These are phyloP conservation scores for Hoplostethus atlanticus DNA, from an alignment of 2,797 vertebrate species.

Conservation along the genomic window DNA sequence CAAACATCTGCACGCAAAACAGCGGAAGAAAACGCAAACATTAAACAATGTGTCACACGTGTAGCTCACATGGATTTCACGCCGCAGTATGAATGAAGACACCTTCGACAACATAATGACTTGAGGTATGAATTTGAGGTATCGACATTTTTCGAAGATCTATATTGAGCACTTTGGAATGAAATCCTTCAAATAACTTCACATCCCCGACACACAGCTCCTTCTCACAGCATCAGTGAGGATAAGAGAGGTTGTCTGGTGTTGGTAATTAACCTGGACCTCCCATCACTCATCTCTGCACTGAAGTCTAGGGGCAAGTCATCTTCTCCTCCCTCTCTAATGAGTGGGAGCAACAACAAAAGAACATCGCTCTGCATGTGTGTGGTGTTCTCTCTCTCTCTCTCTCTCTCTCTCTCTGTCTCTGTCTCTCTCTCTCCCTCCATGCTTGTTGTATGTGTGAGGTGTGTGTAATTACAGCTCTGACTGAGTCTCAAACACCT, in stretches of 20 bases:
- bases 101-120: no score
- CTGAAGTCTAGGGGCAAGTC: conserved; percentile 17
- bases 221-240: conserved; percentile 5
- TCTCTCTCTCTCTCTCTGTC: background rate
- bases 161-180: no score
- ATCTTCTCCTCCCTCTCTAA: conserved; percentile 19
- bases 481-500: conserved; percentile 25
- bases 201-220: background rate
- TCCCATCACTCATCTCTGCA: conserved; percentile 36
- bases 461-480: conserved; percentile 49
- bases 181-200: no score
- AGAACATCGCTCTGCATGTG: background rate
- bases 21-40: conserved; percentile 20
- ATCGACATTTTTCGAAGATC: no score
- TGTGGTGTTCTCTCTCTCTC: background rate
- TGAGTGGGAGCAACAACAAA: conserved; percentile 22
- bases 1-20: conserved; percentile 91
- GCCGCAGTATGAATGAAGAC: no score
- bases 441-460: conserved; percentile 28
- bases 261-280: conserved; percentile 35
- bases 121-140: no score
- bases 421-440: conserved; percentile 2
- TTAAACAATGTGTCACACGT: no score
- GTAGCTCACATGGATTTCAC: no score
- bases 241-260: conserved; percentile 21